Conservation (phyloP, 1,140 invertebrate species). For the Popillia japonica region DNA sequence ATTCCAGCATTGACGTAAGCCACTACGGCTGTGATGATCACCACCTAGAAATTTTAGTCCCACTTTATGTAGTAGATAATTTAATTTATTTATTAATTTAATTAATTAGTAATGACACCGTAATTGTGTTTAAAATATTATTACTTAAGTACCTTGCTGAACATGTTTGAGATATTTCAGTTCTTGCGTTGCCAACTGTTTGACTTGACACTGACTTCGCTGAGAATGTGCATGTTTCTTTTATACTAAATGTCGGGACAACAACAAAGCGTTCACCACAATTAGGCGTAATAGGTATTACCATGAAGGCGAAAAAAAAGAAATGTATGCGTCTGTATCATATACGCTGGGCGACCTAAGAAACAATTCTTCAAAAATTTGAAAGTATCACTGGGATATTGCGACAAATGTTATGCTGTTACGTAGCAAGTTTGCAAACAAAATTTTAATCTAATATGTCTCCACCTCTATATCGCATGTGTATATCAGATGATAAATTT, state of each 20-base stretch:
- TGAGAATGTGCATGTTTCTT: neutral
- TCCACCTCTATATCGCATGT: neutral
- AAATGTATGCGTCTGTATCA: neutral
- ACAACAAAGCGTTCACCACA: constrained; percentile 8
- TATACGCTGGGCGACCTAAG: neutral
- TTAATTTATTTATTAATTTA: no score
- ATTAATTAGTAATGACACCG: neutral
- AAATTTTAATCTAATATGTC: no score
- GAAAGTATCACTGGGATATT: neutral
- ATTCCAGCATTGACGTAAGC: constrained; percentile 12
- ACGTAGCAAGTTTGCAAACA: neutral
- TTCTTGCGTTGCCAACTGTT: neutral
- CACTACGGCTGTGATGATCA: neutral
- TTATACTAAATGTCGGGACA: neutral
- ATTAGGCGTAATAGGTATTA: neutral
- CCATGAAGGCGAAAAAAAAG: neutral
- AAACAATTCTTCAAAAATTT: constrained; percentile 16
- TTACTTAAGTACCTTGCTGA: neutral
- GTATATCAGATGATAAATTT: neutral
- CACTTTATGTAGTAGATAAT: no score
- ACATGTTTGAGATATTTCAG: neutral
- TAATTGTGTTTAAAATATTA: neutral
- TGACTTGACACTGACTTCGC: constrained; percentile 13
- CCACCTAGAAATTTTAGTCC: neutral
- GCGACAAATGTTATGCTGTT: neutral